A percentile compares a stretch with the other conserved stretches of the same genome.
These are phyloP conservation scores for Phylloscopus whistleri DNA, from an alignment of 2,113 vertebrate genomes.

Conservation along the genomic window DNA sequence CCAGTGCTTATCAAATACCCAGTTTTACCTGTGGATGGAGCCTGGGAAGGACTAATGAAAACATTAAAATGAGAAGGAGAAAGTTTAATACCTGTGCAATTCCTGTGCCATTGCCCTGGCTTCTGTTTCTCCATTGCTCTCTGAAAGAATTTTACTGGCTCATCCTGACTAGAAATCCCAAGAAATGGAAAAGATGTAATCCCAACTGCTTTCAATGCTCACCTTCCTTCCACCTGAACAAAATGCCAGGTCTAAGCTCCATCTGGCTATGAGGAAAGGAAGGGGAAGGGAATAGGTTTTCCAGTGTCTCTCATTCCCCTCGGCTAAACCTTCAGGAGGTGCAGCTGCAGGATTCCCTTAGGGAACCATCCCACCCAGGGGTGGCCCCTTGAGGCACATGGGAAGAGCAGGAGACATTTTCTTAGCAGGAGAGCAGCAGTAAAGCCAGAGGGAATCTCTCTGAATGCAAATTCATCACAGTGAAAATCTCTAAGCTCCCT, in stretches of 20 bases:
- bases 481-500: neutral
- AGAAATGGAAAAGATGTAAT: neutral
- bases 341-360: neutral
- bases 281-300: neutral
- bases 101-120: neutral
- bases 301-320: neutral
- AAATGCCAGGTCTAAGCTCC: neutral
- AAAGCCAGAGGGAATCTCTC: neutral
- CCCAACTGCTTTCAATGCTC: neutral
- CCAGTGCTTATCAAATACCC: neutral
- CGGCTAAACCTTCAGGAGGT: neutral
- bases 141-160: neutral
- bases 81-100: neutral
- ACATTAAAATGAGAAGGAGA: neutral
- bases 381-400: neutral
- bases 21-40: neutral
- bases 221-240: neutral
- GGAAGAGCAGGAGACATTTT: neutral
- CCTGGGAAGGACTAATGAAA: neutral
- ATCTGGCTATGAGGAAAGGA: neutral
- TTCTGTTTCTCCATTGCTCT: neutral
- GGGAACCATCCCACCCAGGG: neutral
- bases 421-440: neutral
- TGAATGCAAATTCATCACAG: neutral
- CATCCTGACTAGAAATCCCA: neutral